These are phyloP conservation scores for Philopedon plagiatum DNA, from an alignment of 2,888 invertebrate species.

Conservation along the genomic window DNA sequence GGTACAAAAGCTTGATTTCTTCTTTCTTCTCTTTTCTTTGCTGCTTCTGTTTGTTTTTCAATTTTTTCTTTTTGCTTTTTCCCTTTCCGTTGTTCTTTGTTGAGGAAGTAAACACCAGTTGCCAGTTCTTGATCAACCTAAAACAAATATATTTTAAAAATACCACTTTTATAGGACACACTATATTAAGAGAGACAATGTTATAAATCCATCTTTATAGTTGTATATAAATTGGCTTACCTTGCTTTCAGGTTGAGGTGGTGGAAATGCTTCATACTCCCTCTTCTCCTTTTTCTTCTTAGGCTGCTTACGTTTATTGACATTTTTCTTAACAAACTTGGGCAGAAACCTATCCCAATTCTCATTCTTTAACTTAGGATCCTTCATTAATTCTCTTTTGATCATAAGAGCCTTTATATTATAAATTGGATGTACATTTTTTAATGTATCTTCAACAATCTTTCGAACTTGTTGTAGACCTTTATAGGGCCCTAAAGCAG, in stretches of 20 bases:
- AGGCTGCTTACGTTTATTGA: constrained; percentile 89
- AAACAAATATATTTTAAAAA: constrained; percentile 43
- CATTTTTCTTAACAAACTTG: constrained; percentile 90
- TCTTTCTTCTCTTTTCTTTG: constrained; percentile 81
- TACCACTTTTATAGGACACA: too few species aligned
- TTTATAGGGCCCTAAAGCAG: constrained; percentile 95
- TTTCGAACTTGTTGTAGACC: constrained; percentile 89
- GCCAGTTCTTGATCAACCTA: constrained; percentile 90
- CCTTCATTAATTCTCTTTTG: constrained; percentile 93
- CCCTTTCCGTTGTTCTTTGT: constrained; percentile 83
- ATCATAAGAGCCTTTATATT: constrained; percentile 98
- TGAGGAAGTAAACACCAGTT: constrained; percentile 97
- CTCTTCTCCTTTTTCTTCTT: constrained; percentile 92
- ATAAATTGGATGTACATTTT: constrained; percentile 98
- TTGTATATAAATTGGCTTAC: constrained; percentile 60
- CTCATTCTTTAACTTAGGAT: constrained; percentile 91
- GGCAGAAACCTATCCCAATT: constrained; percentile 98
- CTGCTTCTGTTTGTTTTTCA: constrained; percentile 83
- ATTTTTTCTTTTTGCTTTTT: constrained; percentile 82
- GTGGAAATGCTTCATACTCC: constrained; percentile 98
- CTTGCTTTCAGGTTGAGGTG: constrained; percentile 93
- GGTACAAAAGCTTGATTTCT: constrained; percentile 87
- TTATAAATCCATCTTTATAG: background rate
- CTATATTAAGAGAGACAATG: too few species aligned
- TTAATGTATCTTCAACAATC: constrained; percentile 97